A percentile compares a stretch with the other conserved stretches of the same genome.
phyloP scores from a whole-genome alignment of 1,140 invertebrate species.

The Drosophila athabasca region DNA sequence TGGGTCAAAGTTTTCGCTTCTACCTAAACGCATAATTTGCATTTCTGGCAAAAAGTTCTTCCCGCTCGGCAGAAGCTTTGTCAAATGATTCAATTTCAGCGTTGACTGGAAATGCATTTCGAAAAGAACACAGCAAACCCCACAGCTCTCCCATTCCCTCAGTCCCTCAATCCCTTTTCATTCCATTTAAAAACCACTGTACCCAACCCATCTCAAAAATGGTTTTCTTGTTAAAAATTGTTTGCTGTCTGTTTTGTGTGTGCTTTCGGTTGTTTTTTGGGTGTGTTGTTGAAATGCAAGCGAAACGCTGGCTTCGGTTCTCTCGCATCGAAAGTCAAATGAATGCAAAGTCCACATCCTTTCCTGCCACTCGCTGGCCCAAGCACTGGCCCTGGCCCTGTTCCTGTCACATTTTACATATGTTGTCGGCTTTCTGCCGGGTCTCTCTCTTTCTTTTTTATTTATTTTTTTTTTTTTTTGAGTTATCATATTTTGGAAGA shows the following conservation, averaged over 20 bases:
- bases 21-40: slow-evolving; percentile 76
- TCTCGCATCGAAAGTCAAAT: slow-evolving; percentile 48
- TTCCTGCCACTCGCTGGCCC: slow-evolving; percentile 13
- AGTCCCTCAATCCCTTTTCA: too few species aligned
- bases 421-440: slow-evolving; percentile 61
- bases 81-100: slow-evolving; percentile 76
- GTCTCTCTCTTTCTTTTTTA: slow-evolving; percentile 6
- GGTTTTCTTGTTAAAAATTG: slow-evolving; percentile 55
- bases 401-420: slow-evolving; percentile 66
- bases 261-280: slow-evolving; percentile 19
- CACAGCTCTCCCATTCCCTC: neutral
- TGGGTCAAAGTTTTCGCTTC: slow-evolving; percentile 41
- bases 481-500: slow-evolving; percentile 44
- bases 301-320: slow-evolving; percentile 7
- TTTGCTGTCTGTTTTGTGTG: slow-evolving; percentile 24
- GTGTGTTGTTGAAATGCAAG: slow-evolving; percentile 43
- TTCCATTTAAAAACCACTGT: neutral
- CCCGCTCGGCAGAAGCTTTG: slow-evolving; percentile 51
- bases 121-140: slow-evolving; percentile 4
- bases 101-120: slow-evolving; percentile 69
- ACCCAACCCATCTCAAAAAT: slow-evolving; percentile 29
- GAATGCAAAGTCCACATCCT: slow-evolving; percentile 51
- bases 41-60: slow-evolving; percentile 45
- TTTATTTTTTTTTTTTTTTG: slow-evolving; percentile 27
- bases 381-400: slow-evolving; percentile 11